Evolutionary conservation across 2,113 vertebrate species (phyloP).

Genomic region (Rhegmatorhina hoffmannsi): DNA sequence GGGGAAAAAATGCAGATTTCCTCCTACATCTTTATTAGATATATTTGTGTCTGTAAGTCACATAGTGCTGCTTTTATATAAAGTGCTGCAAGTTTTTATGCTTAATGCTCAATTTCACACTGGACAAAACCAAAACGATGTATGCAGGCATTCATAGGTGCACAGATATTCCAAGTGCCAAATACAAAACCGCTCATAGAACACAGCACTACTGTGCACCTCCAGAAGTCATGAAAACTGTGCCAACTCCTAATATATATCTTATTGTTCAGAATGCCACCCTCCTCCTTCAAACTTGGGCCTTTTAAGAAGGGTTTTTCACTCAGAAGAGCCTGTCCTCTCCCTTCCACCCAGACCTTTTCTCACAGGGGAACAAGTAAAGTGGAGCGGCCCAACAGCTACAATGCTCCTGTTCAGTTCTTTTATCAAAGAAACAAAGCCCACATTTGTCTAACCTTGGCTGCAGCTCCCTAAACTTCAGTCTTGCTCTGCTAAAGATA

Average conservation of each 20-base stretch:
- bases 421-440: not conserved
- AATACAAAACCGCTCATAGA: not conserved
- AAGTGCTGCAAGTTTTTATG: not conserved
- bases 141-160: not conserved
- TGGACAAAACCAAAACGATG: not conserved
- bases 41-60: not conserved
- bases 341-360: not conserved
- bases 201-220: not conserved
- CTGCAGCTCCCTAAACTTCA: not conserved
- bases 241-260: not conserved
- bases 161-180: not conserved
- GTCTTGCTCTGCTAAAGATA: not conserved
- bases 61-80: constrained; percentile 2
- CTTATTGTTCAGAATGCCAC: not conserved
- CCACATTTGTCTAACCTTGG: not conserved
- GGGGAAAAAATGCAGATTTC: not conserved
- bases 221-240: not conserved
- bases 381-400: not conserved
- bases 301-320: not conserved
- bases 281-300: not conserved
- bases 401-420: not conserved
- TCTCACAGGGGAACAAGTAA: not conserved
- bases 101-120: not conserved
- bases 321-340: not conserved
- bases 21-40: constrained; percentile 32